Conservation (phyloP, 2,113 vertebrate genomes). For the Mystacornis crossleyi region DNA sequence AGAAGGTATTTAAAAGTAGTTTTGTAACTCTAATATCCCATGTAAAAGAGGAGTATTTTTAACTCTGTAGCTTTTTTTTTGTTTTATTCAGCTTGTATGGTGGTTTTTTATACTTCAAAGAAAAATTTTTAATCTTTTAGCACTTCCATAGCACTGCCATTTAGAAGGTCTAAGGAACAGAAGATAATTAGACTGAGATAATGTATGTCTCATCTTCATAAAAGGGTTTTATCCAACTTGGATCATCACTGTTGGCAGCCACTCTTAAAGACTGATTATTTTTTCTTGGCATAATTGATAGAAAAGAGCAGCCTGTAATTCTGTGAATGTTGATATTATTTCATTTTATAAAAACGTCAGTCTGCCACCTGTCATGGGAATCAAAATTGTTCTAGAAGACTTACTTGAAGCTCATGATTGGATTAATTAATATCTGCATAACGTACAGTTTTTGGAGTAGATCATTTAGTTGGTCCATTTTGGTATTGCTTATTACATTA, state of each 20-base stretch:
- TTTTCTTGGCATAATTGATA: background rate
- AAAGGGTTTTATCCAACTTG: background rate
- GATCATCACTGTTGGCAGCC: background rate
- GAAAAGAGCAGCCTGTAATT: background rate
- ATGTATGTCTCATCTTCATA: background rate
- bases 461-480: background rate
- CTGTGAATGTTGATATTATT: background rate
- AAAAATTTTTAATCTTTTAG: background rate
- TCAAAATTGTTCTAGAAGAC: background rate
- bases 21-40: background rate
- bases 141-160: background rate
- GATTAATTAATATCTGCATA: background rate
- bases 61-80: background rate
- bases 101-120: background rate
- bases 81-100: background rate
- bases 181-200: background rate
- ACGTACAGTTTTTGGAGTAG: background rate
- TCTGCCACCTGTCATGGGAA: background rate
- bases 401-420: background rate
- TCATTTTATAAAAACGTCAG: background rate
- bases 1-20: conserved; percentile 80
- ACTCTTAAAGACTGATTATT: background rate
- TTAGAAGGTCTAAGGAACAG: background rate
- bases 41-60: background rate
- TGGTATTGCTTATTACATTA: background rate